Evolutionary conservation across 2,888 invertebrate species (phyloP).

Genomic region (Rhagium mordax): DNA sequence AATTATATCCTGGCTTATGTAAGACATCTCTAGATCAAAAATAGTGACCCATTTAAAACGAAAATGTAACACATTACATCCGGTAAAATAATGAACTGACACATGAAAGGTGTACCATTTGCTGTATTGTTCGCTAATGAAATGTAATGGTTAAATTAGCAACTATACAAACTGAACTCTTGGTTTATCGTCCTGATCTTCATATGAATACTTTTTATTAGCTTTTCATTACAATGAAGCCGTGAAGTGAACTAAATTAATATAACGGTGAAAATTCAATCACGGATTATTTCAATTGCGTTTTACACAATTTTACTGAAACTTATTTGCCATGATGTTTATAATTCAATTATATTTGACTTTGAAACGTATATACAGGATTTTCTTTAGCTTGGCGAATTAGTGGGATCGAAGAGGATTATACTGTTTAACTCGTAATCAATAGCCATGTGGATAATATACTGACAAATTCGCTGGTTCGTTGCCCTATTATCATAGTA

Average conservation of each 20-base stretch:
- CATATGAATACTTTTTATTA: slow-evolving; percentile 7
- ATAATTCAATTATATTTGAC: not conserved
- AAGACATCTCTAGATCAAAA: not conserved
- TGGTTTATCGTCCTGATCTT: slow-evolving; percentile 19
- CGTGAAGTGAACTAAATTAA: not conserved
- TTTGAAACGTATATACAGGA: not conserved
- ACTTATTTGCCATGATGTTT: not conserved
- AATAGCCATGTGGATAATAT: not conserved
- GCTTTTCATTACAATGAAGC: slow-evolving; percentile 7
- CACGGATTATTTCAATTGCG: not conserved
- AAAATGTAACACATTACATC: slow-evolving; percentile 24
- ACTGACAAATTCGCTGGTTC: no score
- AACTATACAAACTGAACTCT: slow-evolving; percentile 17
- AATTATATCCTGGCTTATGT: not conserved
- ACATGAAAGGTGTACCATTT: slow-evolving; percentile 27
- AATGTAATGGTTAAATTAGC: slow-evolving; percentile 36
- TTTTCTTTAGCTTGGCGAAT: not conserved
- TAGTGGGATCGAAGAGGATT: not conserved
- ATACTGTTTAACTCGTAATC: not conserved
- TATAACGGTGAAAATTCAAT: not conserved
- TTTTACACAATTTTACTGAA: not conserved
- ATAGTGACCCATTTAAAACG: not conserved
- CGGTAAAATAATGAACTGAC: slow-evolving; percentile 26
- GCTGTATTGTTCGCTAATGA: slow-evolving; percentile 32
- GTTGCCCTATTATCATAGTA: no score